Evolutionary conservation across 2,888 invertebrate genomes (phyloP).

Genomic region (Saturnia japonica): DNA sequence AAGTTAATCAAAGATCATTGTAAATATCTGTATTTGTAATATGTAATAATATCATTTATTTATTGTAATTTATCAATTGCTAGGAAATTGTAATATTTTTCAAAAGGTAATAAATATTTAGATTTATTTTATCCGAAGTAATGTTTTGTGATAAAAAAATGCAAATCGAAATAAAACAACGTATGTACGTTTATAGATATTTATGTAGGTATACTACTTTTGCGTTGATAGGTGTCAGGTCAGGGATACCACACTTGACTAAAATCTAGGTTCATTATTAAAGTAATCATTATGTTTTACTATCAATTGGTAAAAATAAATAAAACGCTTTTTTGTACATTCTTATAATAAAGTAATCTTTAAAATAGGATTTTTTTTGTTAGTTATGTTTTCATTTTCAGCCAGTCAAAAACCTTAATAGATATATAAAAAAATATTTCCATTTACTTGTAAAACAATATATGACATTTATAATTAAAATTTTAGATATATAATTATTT

Average conservation of each 20-base stretch:
- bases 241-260: neutral
- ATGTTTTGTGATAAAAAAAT: neutral
- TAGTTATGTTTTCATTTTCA: too few relatives aligned
- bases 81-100: neutral
- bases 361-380: neutral
- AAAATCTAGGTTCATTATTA: neutral
- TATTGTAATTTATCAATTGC: too few relatives aligned
- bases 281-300: neutral
- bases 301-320: neutral
- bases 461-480: too few relatives aligned
- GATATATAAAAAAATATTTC: too few relatives aligned
- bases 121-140: neutral
- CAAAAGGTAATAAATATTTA: neutral
- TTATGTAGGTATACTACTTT: neutral
- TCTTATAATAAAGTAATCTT: neutral
- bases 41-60: too few relatives aligned
- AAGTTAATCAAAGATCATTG: too few relatives aligned
- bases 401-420: too few relatives aligned
- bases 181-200: neutral
- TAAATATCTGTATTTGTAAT: too few relatives aligned
- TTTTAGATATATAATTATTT: too few relatives aligned
- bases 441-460: too few relatives aligned
- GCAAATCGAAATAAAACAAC: neutral
- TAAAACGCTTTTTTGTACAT: neutral
- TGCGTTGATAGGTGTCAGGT: neutral